Base-by-base conservation (phyloP, 2,888 invertebrate species). In the Furcula furcula region DNA sequence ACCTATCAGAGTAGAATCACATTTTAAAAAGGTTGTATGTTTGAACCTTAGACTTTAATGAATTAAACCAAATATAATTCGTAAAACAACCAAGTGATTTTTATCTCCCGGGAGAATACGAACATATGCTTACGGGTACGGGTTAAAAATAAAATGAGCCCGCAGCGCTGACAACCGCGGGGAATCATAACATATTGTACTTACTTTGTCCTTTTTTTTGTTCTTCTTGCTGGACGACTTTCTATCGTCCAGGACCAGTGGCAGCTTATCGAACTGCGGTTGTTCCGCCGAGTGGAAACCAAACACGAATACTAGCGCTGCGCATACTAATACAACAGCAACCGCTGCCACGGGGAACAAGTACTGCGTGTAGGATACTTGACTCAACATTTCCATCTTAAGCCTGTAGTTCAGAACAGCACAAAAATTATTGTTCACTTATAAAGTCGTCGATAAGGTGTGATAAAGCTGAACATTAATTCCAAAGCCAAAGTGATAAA, bases 221-320 rank as follows among this genome's bases (percentile, higher is more conserved):
- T 58, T 64, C 76, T 93, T 94, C 81, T 93, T 93, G 63, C 80
- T 91, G 59, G 91, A 88, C 46, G 91, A 90, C 83, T 93, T 94
- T 73, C 91, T 91, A 64, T 94, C 93, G 72, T 92, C 93, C 53
- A 90, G 65, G 50, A 88, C 81, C 53, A 90, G 77, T 23, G 92
- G 90, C 46, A 94, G 86, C 79, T 94, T 93, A 68, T 93, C 93
- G 76, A 94, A 94, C 68, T 94, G 93, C 68, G 95, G 95, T 82
- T 94, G 94, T 76, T 93, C 93, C 53, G 94, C 92, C 45, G 93
- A 92, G 85, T 93, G 94, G 83, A 95, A 94, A 46, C 94, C 94
- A 78, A 94, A 94, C 49, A 92, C 91, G 85, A 93, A 95, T 62
- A 95, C 94, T 56, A 95, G 84, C 54, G 93, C 88, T 53, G 93